phyloP scores from a whole-genome alignment of 2,797 vertebrate genomes.

The Spinibarbus caldwelli region DNA sequence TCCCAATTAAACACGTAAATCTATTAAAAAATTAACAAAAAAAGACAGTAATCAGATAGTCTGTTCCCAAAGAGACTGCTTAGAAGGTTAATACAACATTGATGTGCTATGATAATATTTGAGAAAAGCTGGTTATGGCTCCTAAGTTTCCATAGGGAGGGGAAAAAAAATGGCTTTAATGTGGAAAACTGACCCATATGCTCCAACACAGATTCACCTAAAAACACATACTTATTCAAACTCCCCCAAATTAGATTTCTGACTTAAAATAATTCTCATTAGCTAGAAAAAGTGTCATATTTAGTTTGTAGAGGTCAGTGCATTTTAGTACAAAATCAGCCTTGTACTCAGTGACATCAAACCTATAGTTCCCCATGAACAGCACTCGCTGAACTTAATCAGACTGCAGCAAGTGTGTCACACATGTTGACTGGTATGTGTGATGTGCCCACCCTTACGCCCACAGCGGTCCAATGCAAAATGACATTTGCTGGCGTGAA shows the following conservation, averaged over 20 bases:
- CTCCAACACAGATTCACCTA: constrained; percentile 9
- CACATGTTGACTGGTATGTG: constrained; percentile 61
- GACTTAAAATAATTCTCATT: not conserved
- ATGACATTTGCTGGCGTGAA: constrained; percentile 75
- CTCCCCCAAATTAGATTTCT: not conserved
- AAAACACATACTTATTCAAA: not conserved
- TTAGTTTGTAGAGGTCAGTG: constrained; percentile 12
- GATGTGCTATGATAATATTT: constrained; percentile 34
- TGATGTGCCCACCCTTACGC: constrained; percentile 63
- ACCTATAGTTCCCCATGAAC: not conserved
- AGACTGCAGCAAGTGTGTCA: constrained; percentile 21
- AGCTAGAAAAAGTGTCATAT: not conserved
- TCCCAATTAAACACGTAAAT: constrained; percentile 29
- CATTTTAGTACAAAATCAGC: not conserved
- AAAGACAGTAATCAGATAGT: constrained; percentile 25
- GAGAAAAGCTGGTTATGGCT: not conserved
- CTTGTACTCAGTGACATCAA: constrained; percentile 5
- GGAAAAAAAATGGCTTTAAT: constrained; percentile 3
- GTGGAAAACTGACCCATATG: constrained; percentile 21
- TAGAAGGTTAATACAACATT: constrained; percentile 60
- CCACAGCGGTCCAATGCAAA: constrained; percentile 71
- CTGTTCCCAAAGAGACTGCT: constrained; percentile 62
- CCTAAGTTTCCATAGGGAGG: not conserved
- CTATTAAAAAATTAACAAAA: constrained; percentile 37
- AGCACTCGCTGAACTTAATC: constrained; percentile 21